Base-by-base conservation (phyloP, 1,140 invertebrate species). In the Forficula auricularia region DNA sequence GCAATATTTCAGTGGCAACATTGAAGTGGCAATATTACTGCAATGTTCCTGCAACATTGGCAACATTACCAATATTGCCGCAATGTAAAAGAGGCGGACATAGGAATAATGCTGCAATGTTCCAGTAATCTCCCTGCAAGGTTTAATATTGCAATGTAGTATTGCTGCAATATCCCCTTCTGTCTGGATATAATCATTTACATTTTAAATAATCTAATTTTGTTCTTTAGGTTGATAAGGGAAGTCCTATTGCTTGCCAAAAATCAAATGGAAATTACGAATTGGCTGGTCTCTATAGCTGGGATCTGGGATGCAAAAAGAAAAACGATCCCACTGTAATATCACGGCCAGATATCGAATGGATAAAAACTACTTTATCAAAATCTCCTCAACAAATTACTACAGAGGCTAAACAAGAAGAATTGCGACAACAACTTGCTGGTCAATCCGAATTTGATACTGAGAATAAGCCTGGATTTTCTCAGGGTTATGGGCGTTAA, bases 201-300 rank as follows among this genome's bases (percentile, higher is more conserved):
- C 22, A 27, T 27, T 27, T 27, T 27, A 27, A 6, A 6, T 27
- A 6, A 19, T 36, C n/a, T 14, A 63, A 64, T 27, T 51, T 64
- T 48, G 63, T 60, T 15, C 13, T 36, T 9, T 62, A 81, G 67
- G 77, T 82, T 2, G 81, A 85, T 54, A 66, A 73, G 32, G 82
- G 82, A 15, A 77, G 79, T 48, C 80, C 82, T 3, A 58, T 86
- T 12, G 81, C 78, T 10, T 86, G 82, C 54, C 71, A 73, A 4
- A 69, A 66, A n/a, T 72, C 72, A 10, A 67, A 79, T 40, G 74
- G 72, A 3, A 64, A 61, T 46, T 81, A 77, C 47, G 71, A 73
- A 10, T 62, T 86, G n/a, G 63, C 70, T 48, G 82, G 81, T 38
- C 63, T 84, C 48, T 82, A 77, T 57, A 76, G 73, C 31, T 79